Conservation (phyloP, 1,140 invertebrate species). For the Centruroides vittatus region DNA sequence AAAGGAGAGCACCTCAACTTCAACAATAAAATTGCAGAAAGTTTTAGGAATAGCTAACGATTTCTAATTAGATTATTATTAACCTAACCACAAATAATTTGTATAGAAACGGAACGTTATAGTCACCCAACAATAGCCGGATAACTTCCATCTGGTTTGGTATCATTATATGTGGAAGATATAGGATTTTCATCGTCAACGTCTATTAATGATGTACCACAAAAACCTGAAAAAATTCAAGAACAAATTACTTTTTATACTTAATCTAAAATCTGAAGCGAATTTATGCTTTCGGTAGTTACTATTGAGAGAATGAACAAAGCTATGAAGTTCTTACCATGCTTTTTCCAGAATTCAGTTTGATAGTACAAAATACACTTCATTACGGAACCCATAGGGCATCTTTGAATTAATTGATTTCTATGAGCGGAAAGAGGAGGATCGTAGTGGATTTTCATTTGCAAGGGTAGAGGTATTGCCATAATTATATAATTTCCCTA, state of each 20-base stretch:
- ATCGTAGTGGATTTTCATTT: conserved; percentile 27
- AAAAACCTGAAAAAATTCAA: too few species aligned
- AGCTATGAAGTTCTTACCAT: background rate
- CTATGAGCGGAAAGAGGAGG: conserved; percentile 24
- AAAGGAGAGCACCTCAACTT: too few species aligned
- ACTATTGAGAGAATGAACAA: too few species aligned
- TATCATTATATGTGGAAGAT: conserved; percentile 24
- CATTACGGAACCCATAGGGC: conserved; percentile 30
- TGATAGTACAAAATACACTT: conserved; percentile 30
- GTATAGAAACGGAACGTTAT: background rate
- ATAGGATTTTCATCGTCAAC: conserved; percentile 14
- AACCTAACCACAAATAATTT: too few species aligned
- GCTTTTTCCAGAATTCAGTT: conserved; percentile 26
- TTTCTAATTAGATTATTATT: too few species aligned
- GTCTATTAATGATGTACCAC: background rate
- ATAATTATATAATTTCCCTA: conserved; percentile 21
- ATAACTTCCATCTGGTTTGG: conserved; percentile 25
- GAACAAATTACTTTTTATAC: too few species aligned
- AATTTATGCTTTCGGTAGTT: too few species aligned
- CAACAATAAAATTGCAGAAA: too few species aligned
- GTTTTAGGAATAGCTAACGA: too few species aligned
- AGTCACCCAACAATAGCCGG: conserved; percentile 27
- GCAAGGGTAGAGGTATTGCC: conserved; percentile 25
- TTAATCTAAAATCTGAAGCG: too few species aligned
- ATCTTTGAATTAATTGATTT: conserved; percentile 28